Evolutionary conservation across 2,888 invertebrate species (phyloP).

Genomic region (Scaptodrosophila latifasciaeformis): DNA sequence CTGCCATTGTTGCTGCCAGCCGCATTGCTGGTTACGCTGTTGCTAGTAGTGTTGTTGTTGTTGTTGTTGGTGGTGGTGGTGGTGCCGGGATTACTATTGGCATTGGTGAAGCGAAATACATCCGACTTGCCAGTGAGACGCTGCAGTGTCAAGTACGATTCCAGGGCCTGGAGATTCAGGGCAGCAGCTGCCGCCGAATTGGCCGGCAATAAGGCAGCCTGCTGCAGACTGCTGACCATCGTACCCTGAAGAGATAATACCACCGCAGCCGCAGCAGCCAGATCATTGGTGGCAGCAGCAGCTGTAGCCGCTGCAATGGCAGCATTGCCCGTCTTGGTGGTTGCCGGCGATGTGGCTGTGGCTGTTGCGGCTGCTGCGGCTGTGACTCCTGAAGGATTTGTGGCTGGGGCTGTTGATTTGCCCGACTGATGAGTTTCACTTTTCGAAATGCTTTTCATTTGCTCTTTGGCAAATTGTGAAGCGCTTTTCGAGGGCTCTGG

Average conservation of each 20-base stretch:
- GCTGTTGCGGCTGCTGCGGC: slow-evolving; percentile 11
- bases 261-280: slow-evolving; percentile 80
- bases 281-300: slow-evolving; percentile 76
- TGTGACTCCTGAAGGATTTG: slow-evolving; percentile 15
- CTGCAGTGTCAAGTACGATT: slow-evolving; percentile 89
- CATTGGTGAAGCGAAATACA: slow-evolving; percentile 77
- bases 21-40: slow-evolving; percentile 25
- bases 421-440: too few relatives aligned
- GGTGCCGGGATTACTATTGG: slow-evolving; percentile 18
- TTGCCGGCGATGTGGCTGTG: slow-evolving; percentile 3
- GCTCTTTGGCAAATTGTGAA: too few relatives aligned
- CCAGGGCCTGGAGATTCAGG: slow-evolving; percentile 88
- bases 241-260: slow-evolving; percentile 89
- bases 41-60: slow-evolving; percentile 22
- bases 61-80: slow-evolving; percentile 18
- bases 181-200: slow-evolving; percentile 90
- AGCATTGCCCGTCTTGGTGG: slow-evolving; percentile 41
- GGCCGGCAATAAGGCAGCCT: slow-evolving; percentile 87
- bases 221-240: slow-evolving; percentile 88
- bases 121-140: slow-evolving; percentile 84
- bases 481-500: slow-evolving; percentile 25
- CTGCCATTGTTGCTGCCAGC: slow-evolving; percentile 25
- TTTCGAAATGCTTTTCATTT: too few relatives aligned
- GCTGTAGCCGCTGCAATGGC: slow-evolving; percentile 59
- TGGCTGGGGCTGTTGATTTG: slow-evolving; percentile 27